Percentiles rank a stretch among this genome's conserved stretches.
phyloP scores from a whole-genome alignment of 2,797 vertebrate genomes.

The Notolabrus celidotus region DNA sequence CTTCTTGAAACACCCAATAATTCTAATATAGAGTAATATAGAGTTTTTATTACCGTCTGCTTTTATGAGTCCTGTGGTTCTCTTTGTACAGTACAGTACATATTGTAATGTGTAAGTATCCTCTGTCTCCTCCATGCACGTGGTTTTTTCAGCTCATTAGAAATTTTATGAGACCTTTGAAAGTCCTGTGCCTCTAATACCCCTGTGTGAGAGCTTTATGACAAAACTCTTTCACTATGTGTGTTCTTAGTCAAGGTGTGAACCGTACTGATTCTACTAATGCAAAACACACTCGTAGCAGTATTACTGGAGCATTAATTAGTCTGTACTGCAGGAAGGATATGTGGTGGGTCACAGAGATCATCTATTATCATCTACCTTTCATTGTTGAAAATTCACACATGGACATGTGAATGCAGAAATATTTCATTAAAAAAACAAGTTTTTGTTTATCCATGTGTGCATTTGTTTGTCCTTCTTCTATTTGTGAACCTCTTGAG shows the following conservation, averaged over 20 bases:
- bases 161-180: conserved; percentile 38
- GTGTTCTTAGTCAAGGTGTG: conserved; percentile 6
- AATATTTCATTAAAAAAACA: background rate
- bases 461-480: conserved; percentile 20
- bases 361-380: conserved; percentile 24
- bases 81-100: background rate
- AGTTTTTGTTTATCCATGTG: conserved; percentile 19
- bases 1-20: conserved; percentile 2
- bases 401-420: background rate
- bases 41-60: background rate
- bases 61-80: background rate
- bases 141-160: conserved; percentile 52
- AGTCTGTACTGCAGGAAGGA: conserved; percentile 21
- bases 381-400: conserved; percentile 21
- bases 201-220: conserved; percentile 21
- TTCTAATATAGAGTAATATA: background rate
- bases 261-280: background rate
- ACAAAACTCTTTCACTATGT: conserved; percentile 1
- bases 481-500: conserved; percentile 3
- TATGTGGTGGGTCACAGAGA: conserved; percentile 18
- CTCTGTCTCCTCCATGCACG: conserved; percentile 21
- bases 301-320: conserved; percentile 36
- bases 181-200: conserved; percentile 29
- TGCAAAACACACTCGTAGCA: conserved; percentile 31
- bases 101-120: background rate